phyloP scores from a whole-genome alignment of 2,797 vertebrate species.

The Percopsis omiscomaycus region DNA sequence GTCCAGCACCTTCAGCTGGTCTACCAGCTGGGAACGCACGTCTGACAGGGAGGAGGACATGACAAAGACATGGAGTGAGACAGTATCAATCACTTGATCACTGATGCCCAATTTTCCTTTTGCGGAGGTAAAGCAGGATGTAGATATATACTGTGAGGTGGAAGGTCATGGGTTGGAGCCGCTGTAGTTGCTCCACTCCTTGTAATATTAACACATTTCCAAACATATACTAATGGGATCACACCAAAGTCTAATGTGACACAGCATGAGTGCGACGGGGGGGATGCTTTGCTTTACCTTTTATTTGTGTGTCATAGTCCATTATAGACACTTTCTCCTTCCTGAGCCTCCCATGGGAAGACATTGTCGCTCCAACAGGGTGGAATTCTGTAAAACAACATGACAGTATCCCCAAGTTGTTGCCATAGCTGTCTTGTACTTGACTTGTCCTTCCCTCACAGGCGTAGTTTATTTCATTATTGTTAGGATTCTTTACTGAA shows the following conservation, averaged over 20 bases:
- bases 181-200: too few species aligned
- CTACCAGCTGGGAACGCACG: slow-evolving; percentile 76
- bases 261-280: too few species aligned
- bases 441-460: neutral
- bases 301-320: slow-evolving; percentile 86
- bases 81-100: neutral
- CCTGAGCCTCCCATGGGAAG: slow-evolving; percentile 79
- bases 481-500: neutral
- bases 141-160: too few species aligned
- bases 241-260: too few species aligned
- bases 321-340: slow-evolving; percentile 72
- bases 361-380: slow-evolving; percentile 72
- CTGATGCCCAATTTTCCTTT: too few species aligned
- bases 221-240: too few species aligned
- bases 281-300: slow-evolving; percentile 70
- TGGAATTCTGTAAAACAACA: slow-evolving; percentile 60
- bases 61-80: neutral
- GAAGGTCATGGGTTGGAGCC: too few species aligned
- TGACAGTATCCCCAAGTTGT: neutral
- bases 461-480: neutral
- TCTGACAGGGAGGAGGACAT: slow-evolving; percentile 52
- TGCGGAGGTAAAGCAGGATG: too few species aligned
- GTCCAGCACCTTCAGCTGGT: slow-evolving; percentile 79
- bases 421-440: neutral
- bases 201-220: too few species aligned